Percentiles rank a stretch among this genome's conserved stretches.
Conservation (phyloP, 2,113 vertebrate species). For the Nerophis lumbriciformis region DNA sequence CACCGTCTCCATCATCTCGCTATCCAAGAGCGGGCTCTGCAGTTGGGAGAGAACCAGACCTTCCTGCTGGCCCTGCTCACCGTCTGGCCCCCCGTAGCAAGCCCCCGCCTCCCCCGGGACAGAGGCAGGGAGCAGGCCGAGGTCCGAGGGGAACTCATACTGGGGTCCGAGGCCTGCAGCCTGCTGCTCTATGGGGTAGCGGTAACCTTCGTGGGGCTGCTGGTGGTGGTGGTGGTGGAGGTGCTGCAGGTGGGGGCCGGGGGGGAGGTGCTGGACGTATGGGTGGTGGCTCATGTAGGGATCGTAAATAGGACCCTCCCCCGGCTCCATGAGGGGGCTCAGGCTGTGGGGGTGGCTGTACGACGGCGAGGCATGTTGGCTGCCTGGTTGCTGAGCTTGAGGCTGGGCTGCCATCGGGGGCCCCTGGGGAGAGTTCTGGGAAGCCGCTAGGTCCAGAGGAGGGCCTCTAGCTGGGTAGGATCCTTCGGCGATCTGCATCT, state of each 20-base stretch:
- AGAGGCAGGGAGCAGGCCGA: slow-evolving; percentile 48
- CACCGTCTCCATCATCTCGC: slow-evolving; percentile 97
- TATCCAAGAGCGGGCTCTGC: slow-evolving; percentile 81
- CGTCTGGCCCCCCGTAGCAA: slow-evolving; percentile 22
- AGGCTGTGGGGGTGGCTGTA: slow-evolving; percentile 61
- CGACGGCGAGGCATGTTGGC: slow-evolving; percentile 51
- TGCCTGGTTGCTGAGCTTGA: slow-evolving; percentile 68
- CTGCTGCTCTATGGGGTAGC: slow-evolving; percentile 69
- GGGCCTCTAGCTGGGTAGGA: slow-evolving; percentile 71
- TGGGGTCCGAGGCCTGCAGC: slow-evolving; percentile 45
- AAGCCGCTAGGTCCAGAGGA: slow-evolving; percentile 72
- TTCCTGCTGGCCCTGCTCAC: slow-evolving; percentile 57
- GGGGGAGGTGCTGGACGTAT: slow-evolving; percentile 56
- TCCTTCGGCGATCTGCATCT: slow-evolving; percentile 95
- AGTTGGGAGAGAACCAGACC: slow-evolving; percentile 73
- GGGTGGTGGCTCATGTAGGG: slow-evolving; percentile 74
- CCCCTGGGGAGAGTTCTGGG: slow-evolving; percentile 71
- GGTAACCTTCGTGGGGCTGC: slow-evolving; percentile 63
- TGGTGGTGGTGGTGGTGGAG: slow-evolving; percentile 38
- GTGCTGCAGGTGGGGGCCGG: slow-evolving; percentile 62
- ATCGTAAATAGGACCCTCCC: slow-evolving; percentile 62
- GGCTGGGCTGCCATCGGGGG: slow-evolving; percentile 67
- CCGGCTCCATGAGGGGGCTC: slow-evolving; percentile 64
- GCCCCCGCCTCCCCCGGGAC: slow-evolving; percentile 36
- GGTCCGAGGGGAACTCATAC: slow-evolving; percentile 75